A percentile compares a stretch with the other conserved stretches of the same genome.
Evolutionary conservation across 2,113 vertebrate genomes (phyloP).

Genomic region (Grus americana): DNA sequence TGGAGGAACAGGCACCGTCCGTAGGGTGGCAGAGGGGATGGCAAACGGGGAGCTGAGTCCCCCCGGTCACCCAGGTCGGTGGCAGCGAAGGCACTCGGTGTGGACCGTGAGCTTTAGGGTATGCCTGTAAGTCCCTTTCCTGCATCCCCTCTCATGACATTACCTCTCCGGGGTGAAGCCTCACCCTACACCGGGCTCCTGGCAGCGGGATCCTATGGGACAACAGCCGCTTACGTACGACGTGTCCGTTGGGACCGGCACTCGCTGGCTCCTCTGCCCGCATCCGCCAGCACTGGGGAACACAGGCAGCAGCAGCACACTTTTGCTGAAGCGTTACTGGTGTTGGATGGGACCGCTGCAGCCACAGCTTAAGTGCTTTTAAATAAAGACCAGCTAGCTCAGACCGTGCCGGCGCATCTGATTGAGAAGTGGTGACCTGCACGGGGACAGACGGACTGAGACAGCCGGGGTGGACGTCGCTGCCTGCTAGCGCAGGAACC

Average conservation of each 20-base stretch:
- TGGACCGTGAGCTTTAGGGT: neutral
- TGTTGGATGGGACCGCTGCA: neutral
- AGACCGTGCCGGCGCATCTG: rapidly evolving
- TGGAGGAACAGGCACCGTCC: rapidly evolving
- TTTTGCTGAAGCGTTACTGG: neutral
- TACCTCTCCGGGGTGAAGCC: neutral
- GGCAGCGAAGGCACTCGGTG: neutral
- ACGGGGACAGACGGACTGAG: neutral
- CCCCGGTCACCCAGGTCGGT: rapidly evolving
- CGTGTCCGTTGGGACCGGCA: rapidly evolving
- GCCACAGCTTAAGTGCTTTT: neutral
- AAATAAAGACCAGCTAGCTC: neutral
- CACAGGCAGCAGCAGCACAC: neutral
- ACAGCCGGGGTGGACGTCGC: rapidly evolving
- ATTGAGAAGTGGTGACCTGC: rapidly evolving
- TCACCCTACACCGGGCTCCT: neutral
- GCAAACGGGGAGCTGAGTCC: neutral
- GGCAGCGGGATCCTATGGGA: rapidly evolving
- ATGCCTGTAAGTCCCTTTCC: neutral
- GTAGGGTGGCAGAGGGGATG: rapidly evolving
- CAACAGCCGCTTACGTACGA: rapidly evolving
- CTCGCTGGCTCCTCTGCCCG: neutral
- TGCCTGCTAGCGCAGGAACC: neutral
- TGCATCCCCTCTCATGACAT: neutral
- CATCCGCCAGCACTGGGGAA: neutral